phyloP scores from a whole-genome alignment of 2,888 invertebrate species.

The Zygogramma bicolorata region DNA sequence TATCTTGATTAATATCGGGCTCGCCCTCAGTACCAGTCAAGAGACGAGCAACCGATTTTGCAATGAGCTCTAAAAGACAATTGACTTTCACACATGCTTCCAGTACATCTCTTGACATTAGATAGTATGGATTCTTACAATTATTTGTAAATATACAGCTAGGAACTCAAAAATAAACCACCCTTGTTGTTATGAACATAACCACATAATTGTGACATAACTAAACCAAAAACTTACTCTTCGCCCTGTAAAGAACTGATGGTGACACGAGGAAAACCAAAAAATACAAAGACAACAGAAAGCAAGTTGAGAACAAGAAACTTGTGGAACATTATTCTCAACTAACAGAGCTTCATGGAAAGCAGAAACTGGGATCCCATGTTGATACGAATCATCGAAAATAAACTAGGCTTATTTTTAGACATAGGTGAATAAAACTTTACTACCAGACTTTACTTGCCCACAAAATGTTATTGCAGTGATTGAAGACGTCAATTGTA shows the following conservation, averaged over 20 bases:
- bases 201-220: not conserved
- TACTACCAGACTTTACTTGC: not conserved
- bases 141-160: too few species aligned
- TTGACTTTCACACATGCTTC: too few species aligned
- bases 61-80: too few species aligned
- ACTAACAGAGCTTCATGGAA: not conserved
- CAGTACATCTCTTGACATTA: too few species aligned
- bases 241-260: slow-evolving; percentile 51
- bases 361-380: not conserved
- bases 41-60: too few species aligned
- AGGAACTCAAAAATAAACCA: not conserved
- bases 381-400: not conserved
- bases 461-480: not conserved
- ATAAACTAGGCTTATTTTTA: slow-evolving; percentile 9
- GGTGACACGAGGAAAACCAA: not conserved
- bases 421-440: slow-evolving; percentile 9
- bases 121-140: too few species aligned
- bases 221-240: slow-evolving; percentile 55
- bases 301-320: not conserved
- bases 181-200: not conserved
- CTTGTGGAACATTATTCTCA: not conserved
- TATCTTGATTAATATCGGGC: too few species aligned
- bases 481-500: not conserved
- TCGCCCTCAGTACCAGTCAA: too few species aligned
- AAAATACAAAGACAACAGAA: not conserved